Evolutionary conservation across 1,140 invertebrate species (phyloP), one percentile per base, ranked within the genome.

Genomic region (Epicauta chinensis): DNA sequence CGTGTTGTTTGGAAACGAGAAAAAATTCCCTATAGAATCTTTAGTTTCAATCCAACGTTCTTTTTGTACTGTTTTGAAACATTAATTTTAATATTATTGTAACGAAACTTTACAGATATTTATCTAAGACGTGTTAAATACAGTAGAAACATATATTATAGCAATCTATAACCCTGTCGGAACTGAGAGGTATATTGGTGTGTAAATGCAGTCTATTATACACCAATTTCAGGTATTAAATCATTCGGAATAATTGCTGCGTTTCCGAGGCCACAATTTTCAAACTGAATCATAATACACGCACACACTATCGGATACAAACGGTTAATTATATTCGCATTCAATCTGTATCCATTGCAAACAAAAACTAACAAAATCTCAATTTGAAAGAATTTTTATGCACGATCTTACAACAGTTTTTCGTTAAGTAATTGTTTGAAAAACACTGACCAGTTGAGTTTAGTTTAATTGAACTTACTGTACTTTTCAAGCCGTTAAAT

Each of bases 221-320:
- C 59, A 58, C 60, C 60, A 66, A 66, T 66, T 66, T 66, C 56
- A 61, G 59, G 64, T 64, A 61, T 64, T 66, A 66, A 64, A 66
- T 66, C 64, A 66, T 65, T 66, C 59, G 53, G 56, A 61, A 64
- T 66, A 64, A 66, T 66, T 64, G 64, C 53, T 50, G 32, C 50
- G 48, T 59, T 56, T 48, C 48, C 43, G 43, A 55, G 47, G 39
- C 51, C 43, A 53, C 46, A 40, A 54, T 60, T 60, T 54, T 43
- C 53, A 23, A 23, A 23, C 23, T 23, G n/a, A n/a, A n/a, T n/a
- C n/a, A n/a, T n/a, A n/a, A 23, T 23, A 30, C 42, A 34, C 37
- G 37, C 23, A 13, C 10, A 13, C 30, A 44, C 5, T 11, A 32
- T n/a, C 16, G 32, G 30, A 14, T 34, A 44, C 29, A 30, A 31